Conservation (phyloP, 2,113 vertebrate genomes). For the Suricata suricatta region DNA sequence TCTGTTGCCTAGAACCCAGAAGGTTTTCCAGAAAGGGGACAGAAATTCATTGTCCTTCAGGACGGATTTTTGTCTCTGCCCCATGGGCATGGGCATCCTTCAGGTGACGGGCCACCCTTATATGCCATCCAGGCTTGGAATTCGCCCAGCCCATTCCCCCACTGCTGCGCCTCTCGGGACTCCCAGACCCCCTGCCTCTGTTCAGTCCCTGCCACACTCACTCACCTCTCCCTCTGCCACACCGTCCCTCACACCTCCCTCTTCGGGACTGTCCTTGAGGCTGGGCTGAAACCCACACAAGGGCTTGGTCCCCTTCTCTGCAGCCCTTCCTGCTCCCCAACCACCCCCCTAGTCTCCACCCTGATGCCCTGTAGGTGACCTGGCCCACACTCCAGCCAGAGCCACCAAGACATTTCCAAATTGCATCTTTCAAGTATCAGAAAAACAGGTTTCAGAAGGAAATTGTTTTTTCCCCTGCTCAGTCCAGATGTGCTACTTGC, state of each 20-base stretch:
- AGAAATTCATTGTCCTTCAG: not conserved
- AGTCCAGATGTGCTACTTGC: slow-evolving; percentile 47
- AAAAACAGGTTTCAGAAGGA: slow-evolving; percentile 77
- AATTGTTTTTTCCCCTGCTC: slow-evolving; percentile 75
- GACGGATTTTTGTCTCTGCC: not conserved
- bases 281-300: not conserved
- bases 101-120: not conserved
- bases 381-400: not conserved
- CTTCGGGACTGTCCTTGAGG: not conserved
- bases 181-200: too few relatives aligned
- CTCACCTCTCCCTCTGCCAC: not conserved
- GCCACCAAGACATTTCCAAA: slow-evolving; percentile 36
- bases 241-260: fast-evolving
- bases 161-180: not conserved
- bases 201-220: not conserved
- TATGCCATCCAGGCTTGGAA: not conserved
- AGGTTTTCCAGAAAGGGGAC: not conserved
- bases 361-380: not conserved
- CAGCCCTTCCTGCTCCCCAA: not conserved
- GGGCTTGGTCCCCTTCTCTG: not conserved
- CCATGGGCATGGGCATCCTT: not conserved
- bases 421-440: slow-evolving; percentile 75
- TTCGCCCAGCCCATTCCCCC: not conserved
- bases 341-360: too few relatives aligned
- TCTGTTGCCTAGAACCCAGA: not conserved